Base-by-base conservation (phyloP, 2,888 invertebrate genomes). In the Volucella bombylans region DNA sequence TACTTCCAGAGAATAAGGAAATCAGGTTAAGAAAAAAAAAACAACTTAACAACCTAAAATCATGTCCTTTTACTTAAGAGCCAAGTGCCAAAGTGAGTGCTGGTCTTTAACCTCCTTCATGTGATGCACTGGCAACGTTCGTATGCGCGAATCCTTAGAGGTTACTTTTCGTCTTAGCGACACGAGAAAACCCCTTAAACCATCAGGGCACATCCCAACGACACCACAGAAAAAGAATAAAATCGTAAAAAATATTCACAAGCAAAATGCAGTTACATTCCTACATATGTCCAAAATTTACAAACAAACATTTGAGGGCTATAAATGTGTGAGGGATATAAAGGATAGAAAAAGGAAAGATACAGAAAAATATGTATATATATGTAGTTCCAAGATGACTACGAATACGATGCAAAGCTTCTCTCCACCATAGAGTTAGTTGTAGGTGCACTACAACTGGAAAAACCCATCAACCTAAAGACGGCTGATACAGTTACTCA, bases 11-110 rank as follows among this genome's bases (percentile, higher is more conserved):
- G 43, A 12, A 31, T 14, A 67, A 43, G 41, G 55, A 52, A 43
- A 61, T 12, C 55, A 23, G 41, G 15, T 14, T 38, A 57, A 8
- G 52, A 54, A 43, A 38, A 47, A 52, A 47, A 83, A 71, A 55
- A 45, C 49, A 41, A 8, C 14, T 39, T 52, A 47, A 47, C 18
- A 68, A 73, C 50, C 74, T 62, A 55, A 83, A 83, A 72, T 76
- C 65, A 67, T 80, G 76, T 83, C 80, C 71, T 80, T 80, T 76
- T 62, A 74, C 79, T 71, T 80, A 69, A 74, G 49, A 80, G 65
- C 38, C 14, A 74, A 74, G 49, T 74, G 41, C 45, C 10, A 64
- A 69, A 71, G 50, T 55, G 61, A 67, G 55, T 68, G 14, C 47
- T 45, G 62, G 68, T 62, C 61, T 68, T 43, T 64, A 43, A 55